Conservation (phyloP, 2,797 vertebrate species). For the Danio tinwini region DNA sequence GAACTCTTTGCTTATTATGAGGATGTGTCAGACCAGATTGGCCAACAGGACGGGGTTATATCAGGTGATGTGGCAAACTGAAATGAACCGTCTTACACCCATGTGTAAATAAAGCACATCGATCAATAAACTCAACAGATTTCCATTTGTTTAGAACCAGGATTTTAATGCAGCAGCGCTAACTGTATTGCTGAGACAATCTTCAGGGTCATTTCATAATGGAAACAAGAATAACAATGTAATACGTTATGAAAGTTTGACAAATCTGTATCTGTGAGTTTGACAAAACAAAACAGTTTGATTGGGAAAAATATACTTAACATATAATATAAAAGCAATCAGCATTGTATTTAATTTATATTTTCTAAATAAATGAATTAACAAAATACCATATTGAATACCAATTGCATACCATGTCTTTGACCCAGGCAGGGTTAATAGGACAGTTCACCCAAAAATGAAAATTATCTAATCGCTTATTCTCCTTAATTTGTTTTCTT, state of each 20-base stretch:
- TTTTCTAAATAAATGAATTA: too few relatives aligned
- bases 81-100: not conserved
- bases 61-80: constrained; percentile 27
- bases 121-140: constrained; percentile 33
- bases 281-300: not conserved
- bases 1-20: constrained; percentile 47
- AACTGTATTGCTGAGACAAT: constrained; percentile 20
- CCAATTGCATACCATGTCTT: too few relatives aligned
- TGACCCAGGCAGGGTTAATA: too few relatives aligned
- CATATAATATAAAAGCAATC: too few relatives aligned
- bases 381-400: too few relatives aligned
- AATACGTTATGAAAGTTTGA: constrained; percentile 6
- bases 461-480: too few relatives aligned
- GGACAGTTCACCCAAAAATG: too few relatives aligned
- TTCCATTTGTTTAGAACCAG: constrained; percentile 17
- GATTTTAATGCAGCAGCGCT: constrained; percentile 5
- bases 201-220: constrained; percentile 38
- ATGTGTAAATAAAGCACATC: constrained; percentile 21
- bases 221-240: constrained; percentile 36
- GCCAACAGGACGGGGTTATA: not conserved
- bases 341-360: too few relatives aligned
- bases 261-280: not conserved
- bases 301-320: not conserved
- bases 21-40: constrained; percentile 40
- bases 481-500: too few relatives aligned